These are phyloP conservation scores for Macrobrachium rosenbergii DNA, from an alignment of 1,140 invertebrate genomes.

Conservation along the genomic window DNA sequence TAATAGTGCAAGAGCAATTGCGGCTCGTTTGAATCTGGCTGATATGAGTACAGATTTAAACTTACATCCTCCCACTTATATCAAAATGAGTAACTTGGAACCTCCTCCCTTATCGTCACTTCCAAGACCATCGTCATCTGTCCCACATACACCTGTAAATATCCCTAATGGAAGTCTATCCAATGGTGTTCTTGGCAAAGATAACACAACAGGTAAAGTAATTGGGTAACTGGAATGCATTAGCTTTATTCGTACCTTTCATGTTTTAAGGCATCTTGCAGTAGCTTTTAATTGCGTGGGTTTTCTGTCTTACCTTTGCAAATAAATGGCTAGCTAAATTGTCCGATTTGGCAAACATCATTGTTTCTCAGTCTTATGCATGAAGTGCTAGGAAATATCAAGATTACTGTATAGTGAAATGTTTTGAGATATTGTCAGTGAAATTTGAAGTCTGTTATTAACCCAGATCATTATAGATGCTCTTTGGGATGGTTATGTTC, in stretches of 20 bases:
- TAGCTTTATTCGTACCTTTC: neutral
- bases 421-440: too few species aligned
- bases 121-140: neutral
- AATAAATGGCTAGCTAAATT: too few species aligned
- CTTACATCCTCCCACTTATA: slow-evolving; percentile 69
- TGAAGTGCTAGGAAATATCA: too few species aligned
- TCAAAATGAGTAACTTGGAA: slow-evolving; percentile 69
- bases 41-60: slow-evolving; percentile 70
- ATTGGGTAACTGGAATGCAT: slow-evolving; percentile 13
- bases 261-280: neutral
- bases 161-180: neutral
- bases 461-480: too few species aligned
- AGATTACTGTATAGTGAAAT: too few species aligned
- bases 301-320: too few species aligned
- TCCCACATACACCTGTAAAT: neutral
- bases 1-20: slow-evolving; percentile 70
- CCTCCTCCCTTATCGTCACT: slow-evolving; percentile 44
- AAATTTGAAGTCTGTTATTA: too few species aligned
- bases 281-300: too few species aligned
- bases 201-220: slow-evolving; percentile 16
- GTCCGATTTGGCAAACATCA: too few species aligned
- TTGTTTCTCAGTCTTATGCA: too few species aligned
- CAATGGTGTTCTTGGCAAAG: slow-evolving; percentile 31
- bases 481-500: too few species aligned
- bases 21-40: slow-evolving; percentile 70